Base-by-base conservation (phyloP, 2,888 invertebrate species). In the Oxystoma pomonae region DNA sequence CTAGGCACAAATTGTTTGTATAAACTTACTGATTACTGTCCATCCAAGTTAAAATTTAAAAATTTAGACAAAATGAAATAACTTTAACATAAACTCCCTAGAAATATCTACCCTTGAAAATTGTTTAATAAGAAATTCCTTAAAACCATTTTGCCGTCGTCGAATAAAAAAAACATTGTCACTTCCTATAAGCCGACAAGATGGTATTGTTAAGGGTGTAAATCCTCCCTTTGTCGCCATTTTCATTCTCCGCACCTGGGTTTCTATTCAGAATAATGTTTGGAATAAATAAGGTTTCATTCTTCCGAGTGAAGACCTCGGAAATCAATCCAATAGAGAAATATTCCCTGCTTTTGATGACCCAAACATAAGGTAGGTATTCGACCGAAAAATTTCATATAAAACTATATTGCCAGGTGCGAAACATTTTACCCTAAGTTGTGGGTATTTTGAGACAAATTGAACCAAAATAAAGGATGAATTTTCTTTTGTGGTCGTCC, bases 391-490 rank as follows among this genome's bases (percentile, higher is more conserved):
- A 35, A 35, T 35, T 35, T 35, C 35, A 12, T 35, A 35, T 35
- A 35, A 68, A 60, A 68, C 65, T 67, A 19, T 16, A 63, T 58
- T 50, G 61, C 68, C 68, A 68, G 68, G 67, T 68, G 68, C 67
- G 62, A 55, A 53, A 69, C 73, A 71, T 35, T 35, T 35, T 35
- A 35, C 5, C 35, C 35, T 35, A 35, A 35, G 75, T 76, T 75
- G 76, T 74, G 75, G 75, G 72, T 73, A 74, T 74, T 76, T 75
- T 70, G 70, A 70, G 77, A 77, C 77, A 77, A 77, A 77, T 77
- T 77, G 75, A 70, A 72, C 72, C 73, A 71, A 76, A 76, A 74
- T 73, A 73, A 72, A 67, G 55, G 35, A 35, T n/a, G 35, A 35
- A 35, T 3, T 7, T 35, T 35, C 35, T 35, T 35, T 35, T 35